Conservation (phyloP, 2,113 vertebrate genomes). For the Xiphophorus couchianus region DNA sequence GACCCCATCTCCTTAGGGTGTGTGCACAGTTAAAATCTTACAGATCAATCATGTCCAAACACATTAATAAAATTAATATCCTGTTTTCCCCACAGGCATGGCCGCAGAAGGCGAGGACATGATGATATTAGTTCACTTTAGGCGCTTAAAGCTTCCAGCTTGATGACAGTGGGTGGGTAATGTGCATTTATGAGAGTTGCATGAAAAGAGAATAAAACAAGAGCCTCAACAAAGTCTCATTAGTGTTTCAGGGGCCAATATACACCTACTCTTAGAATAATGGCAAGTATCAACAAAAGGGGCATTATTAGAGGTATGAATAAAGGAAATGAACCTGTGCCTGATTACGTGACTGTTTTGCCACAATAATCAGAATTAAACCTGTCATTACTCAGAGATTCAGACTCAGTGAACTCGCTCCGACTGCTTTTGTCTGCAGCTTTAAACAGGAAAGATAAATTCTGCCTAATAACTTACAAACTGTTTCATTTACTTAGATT, state of each 20-base stretch:
- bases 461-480: constrained; percentile 10
- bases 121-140: constrained; percentile 36
- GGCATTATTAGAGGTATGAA: not conserved
- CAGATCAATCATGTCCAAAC: constrained; percentile 34
- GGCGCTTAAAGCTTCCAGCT: constrained; percentile 24
- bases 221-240: constrained; percentile 10
- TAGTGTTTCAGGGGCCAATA: constrained; percentile 24
- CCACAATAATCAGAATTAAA: constrained; percentile 14
- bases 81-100: constrained; percentile 26
- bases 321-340: constrained; percentile 7
- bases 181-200: constrained; percentile 31
- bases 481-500: constrained; percentile 13
- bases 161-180: constrained; percentile 39
- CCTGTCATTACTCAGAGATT: not conserved
- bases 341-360: not conserved
- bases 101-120: constrained; percentile 12
- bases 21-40: constrained; percentile 15
- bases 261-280: constrained; percentile 7
- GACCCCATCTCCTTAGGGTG: constrained; percentile 14
- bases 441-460: not conserved
- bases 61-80: constrained; percentile 28
- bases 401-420: not conserved
- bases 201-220: constrained; percentile 21
- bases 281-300: constrained; percentile 5
- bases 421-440: constrained; percentile 14